Evolutionary conservation across 2,797 vertebrate genomes (phyloP), one percentile per base, ranked within the genome.

Genomic region (Rhodeus uyekii): DNA sequence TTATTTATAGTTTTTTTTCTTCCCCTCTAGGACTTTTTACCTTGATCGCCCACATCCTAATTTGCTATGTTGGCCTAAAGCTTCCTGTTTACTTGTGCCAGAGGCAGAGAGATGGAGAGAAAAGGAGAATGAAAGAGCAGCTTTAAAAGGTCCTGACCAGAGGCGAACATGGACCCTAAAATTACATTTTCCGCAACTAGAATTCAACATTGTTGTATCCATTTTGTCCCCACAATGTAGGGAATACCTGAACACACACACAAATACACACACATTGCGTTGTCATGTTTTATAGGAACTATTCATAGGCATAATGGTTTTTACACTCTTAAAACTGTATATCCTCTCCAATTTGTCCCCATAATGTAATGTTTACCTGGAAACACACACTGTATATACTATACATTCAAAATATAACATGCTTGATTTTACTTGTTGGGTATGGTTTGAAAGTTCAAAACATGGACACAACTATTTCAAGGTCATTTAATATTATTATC

Each of bases 1-100:
- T 95, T 93, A 96, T 95, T 94, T 93, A 96, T 96, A 92, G 92
- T 91, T 94, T 93, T 85, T 90, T 88, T 78, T 89, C 90, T 91
- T 88, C 18, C 46, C 48, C 19, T 3, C 36, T 84, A 34, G 88
- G 92, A 94, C 90, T 92, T 88, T n/a, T 38, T 86, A 86, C 80
- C 76, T 90, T 95, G 94, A 93, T 94, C 94, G 90, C 91, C 91
- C 92, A 87, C 90, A 89, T 93, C 91, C 92, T 92, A 93, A 93
- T 92, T 93, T 92, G 89, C 87, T 91, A 63, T 83, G 87, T 87
- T 92, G 87, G 88, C 87, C 87, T 87, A 46, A 48, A 82, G 38
- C 60, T 67, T 72, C 50, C 27, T 65, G 60, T 82, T 68, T 78
- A 73, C 42, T 50, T 67, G 42, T 42, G 18, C 55, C 32, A 5